Evolutionary conservation across 2,888 invertebrate genomes (phyloP).

Genomic region (Megastigmus dorsalis): DNA sequence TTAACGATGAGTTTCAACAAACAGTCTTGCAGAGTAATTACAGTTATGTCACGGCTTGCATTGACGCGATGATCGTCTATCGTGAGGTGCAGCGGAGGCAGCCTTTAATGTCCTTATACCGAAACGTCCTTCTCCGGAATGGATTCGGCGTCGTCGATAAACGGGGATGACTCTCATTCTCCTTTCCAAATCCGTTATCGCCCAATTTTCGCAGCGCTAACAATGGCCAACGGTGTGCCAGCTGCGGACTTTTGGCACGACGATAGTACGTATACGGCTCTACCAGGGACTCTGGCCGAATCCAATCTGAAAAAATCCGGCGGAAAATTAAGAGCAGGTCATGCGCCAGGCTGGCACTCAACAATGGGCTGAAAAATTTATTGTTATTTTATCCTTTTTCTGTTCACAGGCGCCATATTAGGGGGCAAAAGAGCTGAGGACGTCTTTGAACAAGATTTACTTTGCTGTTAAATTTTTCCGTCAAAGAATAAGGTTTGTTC

Average conservation of each 20-base stretch:
- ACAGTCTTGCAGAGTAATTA: constrained; percentile 11
- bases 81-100: background rate
- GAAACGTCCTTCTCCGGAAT: background rate
- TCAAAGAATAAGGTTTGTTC: no score
- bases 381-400: background rate
- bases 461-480: no score
- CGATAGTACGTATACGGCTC: background rate
- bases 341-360: no score
- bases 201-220: background rate
- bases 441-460: no score
- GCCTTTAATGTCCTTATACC: no score
- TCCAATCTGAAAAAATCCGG: constrained; percentile 59
- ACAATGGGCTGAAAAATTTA: background rate
- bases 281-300: constrained; percentile 55
- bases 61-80: background rate
- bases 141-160: constrained; percentile 4
- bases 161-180: background rate
- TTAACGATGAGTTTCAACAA: background rate
- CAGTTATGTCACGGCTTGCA: background rate
- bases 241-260: background rate
- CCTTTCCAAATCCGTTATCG: background rate
- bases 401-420: no score
- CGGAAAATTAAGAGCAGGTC: background rate
- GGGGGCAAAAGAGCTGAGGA: no score
- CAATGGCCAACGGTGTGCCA: background rate